Base-by-base conservation (phyloP, 1,140 invertebrate species). In the Stegodyphus mimosarum region DNA sequence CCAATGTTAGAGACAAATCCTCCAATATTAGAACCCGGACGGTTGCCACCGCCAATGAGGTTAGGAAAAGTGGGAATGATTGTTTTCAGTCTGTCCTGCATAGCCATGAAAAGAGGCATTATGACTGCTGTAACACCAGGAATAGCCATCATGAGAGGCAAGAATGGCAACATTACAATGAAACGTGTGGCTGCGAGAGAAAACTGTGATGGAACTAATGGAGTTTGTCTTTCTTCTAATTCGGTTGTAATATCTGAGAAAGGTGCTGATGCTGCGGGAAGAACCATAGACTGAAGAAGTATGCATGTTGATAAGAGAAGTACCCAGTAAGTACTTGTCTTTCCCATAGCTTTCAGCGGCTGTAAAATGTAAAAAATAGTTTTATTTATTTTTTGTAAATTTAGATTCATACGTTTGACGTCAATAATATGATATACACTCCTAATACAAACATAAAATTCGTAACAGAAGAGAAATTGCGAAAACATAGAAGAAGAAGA, bases 81-180 rank as follows among this genome's bases (percentile, higher is more conserved):
- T 4, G 81, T 83, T 5, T 51, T 67, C 64, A 83, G 73, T 0
- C 81, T 11, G n/a, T 83, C 83, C n/a, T 85, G 83, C 6, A 85
- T 50, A 10, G 83, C 83, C 83, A 85, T 85, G 51, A 85, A 77
- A 0, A 85, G 18, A 3, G 83, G 83, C 83, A 85, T 77, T 48
- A 78, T 15, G 10, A 85, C 53, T 3, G 15, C 75, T 3, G 83
- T 85, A 10, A 66, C 83, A 13, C 83, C 83, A 5, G 83, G 83
- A 13, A 85, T 49, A 15, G 75, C 74, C 74, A 85, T 72, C 83
- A 85, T 49, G 0, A 85, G 70, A 5, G 83, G 83, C 13, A 85
- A 55, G 33, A 85, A 85, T 11, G 83, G 83, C 13, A 85, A 49
- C 83, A 85, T 77, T 1, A 85, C 83, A 5, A 85, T 85, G 75